phyloP scores from a whole-genome alignment of 2,888 invertebrate genomes.

The Coenonympha arcania region DNA sequence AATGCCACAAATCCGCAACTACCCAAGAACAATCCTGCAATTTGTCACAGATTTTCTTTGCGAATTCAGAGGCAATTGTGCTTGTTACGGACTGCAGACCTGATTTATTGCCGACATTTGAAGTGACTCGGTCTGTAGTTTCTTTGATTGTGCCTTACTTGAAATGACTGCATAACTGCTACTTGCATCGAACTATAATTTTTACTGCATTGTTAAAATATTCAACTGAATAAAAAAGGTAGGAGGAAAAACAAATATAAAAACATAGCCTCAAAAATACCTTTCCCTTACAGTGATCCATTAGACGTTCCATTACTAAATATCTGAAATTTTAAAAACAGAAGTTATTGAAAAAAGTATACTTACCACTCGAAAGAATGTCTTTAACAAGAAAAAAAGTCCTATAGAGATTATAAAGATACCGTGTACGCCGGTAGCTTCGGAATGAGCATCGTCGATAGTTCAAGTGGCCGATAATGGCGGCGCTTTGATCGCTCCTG shows the following conservation, averaged over 20 bases:
- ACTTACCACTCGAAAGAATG: slow-evolving; percentile 19
- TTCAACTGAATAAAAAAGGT: background rate
- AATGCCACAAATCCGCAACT: background rate
- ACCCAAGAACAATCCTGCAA: slow-evolving; percentile 9
- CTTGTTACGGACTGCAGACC: slow-evolving; percentile 33
- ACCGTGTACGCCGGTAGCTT: slow-evolving; percentile 57
- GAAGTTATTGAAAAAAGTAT: slow-evolving; percentile 8
- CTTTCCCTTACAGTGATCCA: background rate
- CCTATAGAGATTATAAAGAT: slow-evolving; percentile 31
- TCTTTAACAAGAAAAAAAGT: slow-evolving; percentile 19
- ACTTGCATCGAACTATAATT: background rate
- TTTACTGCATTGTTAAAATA: slow-evolving; percentile 1
- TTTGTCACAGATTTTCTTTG: slow-evolving; percentile 13
- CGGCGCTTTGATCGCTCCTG: slow-evolving; percentile 54
- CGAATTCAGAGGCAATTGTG: slow-evolving; percentile 8
- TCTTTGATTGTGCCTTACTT: slow-evolving; percentile 22
- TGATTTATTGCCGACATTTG: slow-evolving; percentile 47
- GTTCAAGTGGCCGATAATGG: slow-evolving; percentile 58
- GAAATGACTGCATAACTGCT: background rate
- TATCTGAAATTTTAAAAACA: slow-evolving; percentile 2
- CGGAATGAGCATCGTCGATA: slow-evolving; percentile 50
- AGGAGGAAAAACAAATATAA: background rate
- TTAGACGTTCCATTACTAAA: background rate
- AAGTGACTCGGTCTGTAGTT: slow-evolving; percentile 32
- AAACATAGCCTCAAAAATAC: background rate